Base-by-base conservation (phyloP, 2,113 vertebrate species). In the Ceyx cyanopectus region DNA sequence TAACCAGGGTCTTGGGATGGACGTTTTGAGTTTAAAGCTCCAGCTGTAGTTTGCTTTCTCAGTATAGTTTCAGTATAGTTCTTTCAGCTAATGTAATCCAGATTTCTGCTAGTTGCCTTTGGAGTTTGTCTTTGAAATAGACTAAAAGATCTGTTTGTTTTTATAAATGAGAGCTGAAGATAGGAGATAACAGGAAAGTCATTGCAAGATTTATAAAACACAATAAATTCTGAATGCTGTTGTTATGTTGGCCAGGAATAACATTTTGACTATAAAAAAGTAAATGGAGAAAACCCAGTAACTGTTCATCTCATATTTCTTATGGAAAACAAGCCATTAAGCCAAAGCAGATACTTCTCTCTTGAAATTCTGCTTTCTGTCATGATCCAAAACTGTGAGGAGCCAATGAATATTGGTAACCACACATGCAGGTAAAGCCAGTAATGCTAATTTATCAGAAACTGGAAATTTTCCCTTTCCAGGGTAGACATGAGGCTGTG, bases 181-280 rank as follows among this genome's bases (percentile, higher is more conserved):
- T 87, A 67, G 37, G 54, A 61, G 63, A 73, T 82, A 80, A 62
- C 6, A 21, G 26, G 13, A 29, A 82, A 62, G 63, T 66, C 27
- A 69, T 5, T 76, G 34, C 27, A 87, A 70, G 60, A 66, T 85
- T 77, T 91, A 29, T 61, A 85, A 80, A 94, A 66, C 29, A 65
- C 29, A 82, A 0, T 85, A 82, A 76, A 82, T 85, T 32, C n/a
- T 62, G 32, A 79, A 46, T 54, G 30, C 40, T 72, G 20, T 57
- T 95, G 37, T 85, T 81, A 29, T 26, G 32, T 62, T 87, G 78
- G 78, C 67, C 72, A 89, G 67, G 41, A 94, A 32, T 73, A 85
- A 87, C 70, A 29, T 83, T 87, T 89, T 94, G 54, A 77, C 70
- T 80, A 29, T 50, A 50, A 87, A 65, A 89, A 91, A 89, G 30